These are phyloP conservation scores for Schlechtendalia chinensis DNA, from an alignment of 1,140 invertebrate genomes.

Conservation along the genomic window DNA sequence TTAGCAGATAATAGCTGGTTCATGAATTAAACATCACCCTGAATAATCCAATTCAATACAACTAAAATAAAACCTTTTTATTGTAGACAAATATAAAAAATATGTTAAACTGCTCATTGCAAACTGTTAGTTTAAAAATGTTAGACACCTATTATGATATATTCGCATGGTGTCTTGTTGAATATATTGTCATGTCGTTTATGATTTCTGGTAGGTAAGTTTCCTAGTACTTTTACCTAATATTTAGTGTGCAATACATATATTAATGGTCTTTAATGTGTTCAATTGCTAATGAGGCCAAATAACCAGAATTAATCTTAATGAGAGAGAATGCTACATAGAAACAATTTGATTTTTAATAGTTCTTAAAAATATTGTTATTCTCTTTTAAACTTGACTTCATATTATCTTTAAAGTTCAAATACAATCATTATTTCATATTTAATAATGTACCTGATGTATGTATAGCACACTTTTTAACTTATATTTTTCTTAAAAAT, in stretches of 20 bases:
- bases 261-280: not conserved
- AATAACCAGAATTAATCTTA: not conserved
- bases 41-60: too few species aligned
- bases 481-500: too few species aligned
- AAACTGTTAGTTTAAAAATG: not conserved
- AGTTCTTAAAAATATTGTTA: not conserved
- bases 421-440: too few species aligned
- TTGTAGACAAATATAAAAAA: not conserved
- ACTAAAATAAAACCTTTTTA: not conserved
- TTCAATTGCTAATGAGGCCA: not conserved
- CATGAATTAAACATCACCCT: too few species aligned
- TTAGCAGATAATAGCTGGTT: too few species aligned
- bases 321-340: too few species aligned
- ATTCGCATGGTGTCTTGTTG: not conserved
- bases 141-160: not conserved
- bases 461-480: too few species aligned
- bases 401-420: too few species aligned
- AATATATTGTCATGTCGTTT: not conserved
- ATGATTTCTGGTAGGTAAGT: slow-evolving; percentile 18
- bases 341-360: too few species aligned
- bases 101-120: not conserved
- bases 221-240: not conserved
- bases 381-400: too few species aligned
- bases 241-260: slow-evolving; percentile 8
- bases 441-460: too few species aligned